Evolutionary conservation across 2,113 vertebrate species (phyloP), one percentile per base, ranked within the genome.

Genomic region (Balaeniceps rex): DNA sequence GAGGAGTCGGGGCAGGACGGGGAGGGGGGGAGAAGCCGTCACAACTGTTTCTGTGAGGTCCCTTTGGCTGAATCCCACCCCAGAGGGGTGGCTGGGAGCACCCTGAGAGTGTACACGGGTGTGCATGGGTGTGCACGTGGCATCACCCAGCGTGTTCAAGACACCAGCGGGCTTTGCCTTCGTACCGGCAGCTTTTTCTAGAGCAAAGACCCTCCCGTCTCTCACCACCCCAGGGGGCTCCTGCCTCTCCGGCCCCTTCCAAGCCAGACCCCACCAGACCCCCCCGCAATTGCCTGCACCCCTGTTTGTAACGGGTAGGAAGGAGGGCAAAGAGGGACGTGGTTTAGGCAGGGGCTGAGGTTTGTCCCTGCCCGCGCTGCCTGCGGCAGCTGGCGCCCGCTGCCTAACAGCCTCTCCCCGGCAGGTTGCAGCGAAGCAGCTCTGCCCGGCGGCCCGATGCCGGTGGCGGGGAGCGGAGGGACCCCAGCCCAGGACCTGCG

Each of bases 401-500:
- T 8, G 40, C 38, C 44, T 38, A 1, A 78, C 12, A 0, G 8
- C 1, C 80, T 68, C 29, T 85, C 72, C 91, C 76, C 3, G 1
- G 1, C 93, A 98, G 97, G 94, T 28, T 91, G 86, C 94, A 91
- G 82, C 1, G 87, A 93, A n/a, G 88, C 28, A 0, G 82, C 91
- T n/a, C 57, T 97, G 87, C 77, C 83, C 9, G 2, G 85, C 4
- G 72, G 57, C 93, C 85, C 87, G 2, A 5, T 42, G 74, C 42
- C 42, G 0, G 38, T 40, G 26, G 18, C 4, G 3, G 86, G 71
- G 34, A 64, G 81, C 3, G 78, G 55, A 24, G 88, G 88, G 54
- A 80, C 58, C 76, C 93, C 94, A 29, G 75, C 19, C 29, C 96
- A 93, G 63, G 95, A 97, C 36, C 93, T 93, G 87, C 86, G 93